Percentiles rank a stretch among this genome's conserved stretches.
phyloP scores from a whole-genome alignment of 2,888 invertebrate species.

The Clostera curtula region DNA sequence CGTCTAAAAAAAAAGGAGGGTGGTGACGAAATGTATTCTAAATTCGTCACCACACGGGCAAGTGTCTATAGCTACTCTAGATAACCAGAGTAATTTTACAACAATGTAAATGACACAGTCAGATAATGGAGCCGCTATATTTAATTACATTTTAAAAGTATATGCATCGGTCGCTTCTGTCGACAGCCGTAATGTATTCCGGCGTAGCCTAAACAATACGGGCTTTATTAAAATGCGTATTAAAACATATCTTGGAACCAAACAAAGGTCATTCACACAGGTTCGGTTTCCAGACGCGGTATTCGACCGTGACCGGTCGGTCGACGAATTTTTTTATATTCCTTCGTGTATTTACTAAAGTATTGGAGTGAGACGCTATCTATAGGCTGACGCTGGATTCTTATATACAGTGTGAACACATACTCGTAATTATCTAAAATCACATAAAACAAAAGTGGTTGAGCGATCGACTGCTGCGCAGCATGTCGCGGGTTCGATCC shows the following conservation, averaged over 20 bases:
- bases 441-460: no score
- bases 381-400: no score
- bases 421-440: no score
- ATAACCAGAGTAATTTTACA: background rate
- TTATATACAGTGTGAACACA: no score
- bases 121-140: slow-evolving; percentile 17
- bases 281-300: slow-evolving; percentile 40
- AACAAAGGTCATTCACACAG: slow-evolving; percentile 60
- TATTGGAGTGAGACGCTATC: slow-evolving; percentile 26
- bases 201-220: slow-evolving; percentile 54
- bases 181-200: slow-evolving; percentile 57
- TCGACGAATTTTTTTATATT: slow-evolving; percentile 28
- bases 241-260: slow-evolving; percentile 59
- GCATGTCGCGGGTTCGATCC: no score
- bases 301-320: slow-evolving; percentile 50
- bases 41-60: no score
- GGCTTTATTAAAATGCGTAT: slow-evolving; percentile 66
- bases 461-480: no score
- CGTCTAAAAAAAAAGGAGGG: no score
- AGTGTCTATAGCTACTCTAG: no score
- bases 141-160: slow-evolving; percentile 25
- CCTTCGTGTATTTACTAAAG: slow-evolving; percentile 24
- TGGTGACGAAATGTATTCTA: no score
- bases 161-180: slow-evolving; percentile 30
- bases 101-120: slow-evolving; percentile 17